Conservation (phyloP, 2,113 vertebrate species). For the Protomyctophum bolini region DNA sequence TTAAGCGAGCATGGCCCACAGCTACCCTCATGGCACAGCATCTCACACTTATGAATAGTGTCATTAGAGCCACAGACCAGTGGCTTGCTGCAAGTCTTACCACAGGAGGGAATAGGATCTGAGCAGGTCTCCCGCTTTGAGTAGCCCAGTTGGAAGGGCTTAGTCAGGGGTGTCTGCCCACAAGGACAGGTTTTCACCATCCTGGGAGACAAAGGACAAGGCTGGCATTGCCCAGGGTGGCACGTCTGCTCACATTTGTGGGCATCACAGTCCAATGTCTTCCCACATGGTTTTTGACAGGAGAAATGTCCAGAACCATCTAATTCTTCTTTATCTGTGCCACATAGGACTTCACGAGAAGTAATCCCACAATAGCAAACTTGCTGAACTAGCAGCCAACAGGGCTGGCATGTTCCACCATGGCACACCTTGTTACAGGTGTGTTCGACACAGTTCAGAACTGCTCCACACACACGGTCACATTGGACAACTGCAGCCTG, state of each 20-base stretch:
- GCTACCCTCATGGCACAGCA: slow-evolving; percentile 91
- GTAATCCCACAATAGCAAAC: slow-evolving; percentile 89
- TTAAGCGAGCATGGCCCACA: slow-evolving; percentile 92
- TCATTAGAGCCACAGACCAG: slow-evolving; percentile 90
- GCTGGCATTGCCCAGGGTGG: slow-evolving; percentile 86
- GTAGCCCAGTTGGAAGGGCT: slow-evolving; percentile 91
- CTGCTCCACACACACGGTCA: slow-evolving; percentile 85
- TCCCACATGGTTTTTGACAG: slow-evolving; percentile 90
- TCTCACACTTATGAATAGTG: slow-evolving; percentile 91
- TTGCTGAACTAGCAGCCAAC: slow-evolving; percentile 86
- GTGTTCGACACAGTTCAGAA: slow-evolving; percentile 90
- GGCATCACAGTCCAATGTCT: slow-evolving; percentile 88
- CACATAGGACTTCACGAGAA: slow-evolving; percentile 86
- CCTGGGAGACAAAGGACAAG: slow-evolving; percentile 86
- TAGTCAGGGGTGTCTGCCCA: slow-evolving; percentile 88
- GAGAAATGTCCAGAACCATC: slow-evolving; percentile 89
- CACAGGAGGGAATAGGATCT: slow-evolving; percentile 92
- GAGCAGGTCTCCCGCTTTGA: slow-evolving; percentile 85
- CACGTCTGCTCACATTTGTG: slow-evolving; percentile 89
- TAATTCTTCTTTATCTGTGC: slow-evolving; percentile 83
- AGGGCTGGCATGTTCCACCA: slow-evolving; percentile 86
- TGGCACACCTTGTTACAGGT: slow-evolving; percentile 91
- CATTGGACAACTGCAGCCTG: slow-evolving; percentile 86
- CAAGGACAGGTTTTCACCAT: slow-evolving; percentile 90
- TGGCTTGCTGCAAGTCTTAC: slow-evolving; percentile 92